These are phyloP conservation scores for Teleiodes luculella DNA, from an alignment of 2,888 invertebrate species.

Conservation along the genomic window DNA sequence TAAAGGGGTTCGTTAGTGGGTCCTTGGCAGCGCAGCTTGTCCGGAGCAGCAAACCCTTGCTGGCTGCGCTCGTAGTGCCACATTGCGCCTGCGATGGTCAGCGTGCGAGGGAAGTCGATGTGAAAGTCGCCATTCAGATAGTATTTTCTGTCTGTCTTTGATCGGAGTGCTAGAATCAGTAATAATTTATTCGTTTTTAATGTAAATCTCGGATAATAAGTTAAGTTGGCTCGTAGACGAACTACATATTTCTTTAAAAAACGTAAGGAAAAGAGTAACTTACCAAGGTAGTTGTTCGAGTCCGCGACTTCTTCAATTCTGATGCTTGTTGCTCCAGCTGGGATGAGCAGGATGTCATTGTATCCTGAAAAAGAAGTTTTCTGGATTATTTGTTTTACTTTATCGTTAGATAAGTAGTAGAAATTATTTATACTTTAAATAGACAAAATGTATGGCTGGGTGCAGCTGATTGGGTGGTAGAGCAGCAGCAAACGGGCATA, in stretches of 20 bases:
- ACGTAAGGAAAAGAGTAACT: constrained; percentile 28
- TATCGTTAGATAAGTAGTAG: too few relatives aligned
- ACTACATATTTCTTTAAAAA: too few relatives aligned
- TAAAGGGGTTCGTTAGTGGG: constrained; percentile 94
- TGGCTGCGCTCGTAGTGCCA: constrained; percentile 93
- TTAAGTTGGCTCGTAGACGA: too few relatives aligned
- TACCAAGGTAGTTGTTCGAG: constrained; percentile 94
- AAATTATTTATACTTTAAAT: too few relatives aligned
- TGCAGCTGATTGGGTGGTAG: too few relatives aligned
- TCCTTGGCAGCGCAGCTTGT: constrained; percentile 89
- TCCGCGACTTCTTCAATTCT: constrained; percentile 86
- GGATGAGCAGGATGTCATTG: constrained; percentile 93
- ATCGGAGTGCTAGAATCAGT: constrained; percentile 83
- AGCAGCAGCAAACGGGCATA: too few relatives aligned
- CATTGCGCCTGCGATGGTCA: constrained; percentile 88
- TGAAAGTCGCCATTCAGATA: constrained; percentile 97
- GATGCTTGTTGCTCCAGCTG: constrained; percentile 95
- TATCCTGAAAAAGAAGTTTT: constrained; percentile 93
- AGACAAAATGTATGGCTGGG: too few relatives aligned
- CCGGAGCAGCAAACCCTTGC: constrained; percentile 89
- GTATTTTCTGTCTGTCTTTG: constrained; percentile 89
- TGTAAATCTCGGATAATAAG: too few relatives aligned
- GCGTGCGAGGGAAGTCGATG: constrained; percentile 91
- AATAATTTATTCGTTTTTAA: too few relatives aligned
- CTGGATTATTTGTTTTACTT: too few relatives aligned